Percentiles rank a stretch among this genome's conserved stretches.
These are phyloP conservation scores for Amphilophus citrinellus DNA, from an alignment of 2,113 vertebrate genomes.

Conservation along the genomic window DNA sequence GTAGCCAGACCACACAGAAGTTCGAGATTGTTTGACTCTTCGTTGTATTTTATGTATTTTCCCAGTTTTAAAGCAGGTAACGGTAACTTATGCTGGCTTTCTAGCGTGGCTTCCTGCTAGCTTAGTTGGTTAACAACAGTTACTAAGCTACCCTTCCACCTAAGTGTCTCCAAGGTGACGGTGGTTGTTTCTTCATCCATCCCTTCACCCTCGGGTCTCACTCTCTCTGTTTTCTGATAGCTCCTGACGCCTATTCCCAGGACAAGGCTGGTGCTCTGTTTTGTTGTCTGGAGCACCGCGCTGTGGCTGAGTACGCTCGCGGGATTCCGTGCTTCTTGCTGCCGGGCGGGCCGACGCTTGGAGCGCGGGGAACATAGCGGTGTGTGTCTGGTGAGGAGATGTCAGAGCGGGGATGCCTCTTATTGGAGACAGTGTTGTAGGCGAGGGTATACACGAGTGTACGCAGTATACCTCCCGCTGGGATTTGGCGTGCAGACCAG, in stretches of 20 bases:
- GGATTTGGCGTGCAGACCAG: conserved; percentile 23
- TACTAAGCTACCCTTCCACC: conserved; percentile 53
- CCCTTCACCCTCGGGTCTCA: background rate
- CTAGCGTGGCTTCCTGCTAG: conserved; percentile 22
- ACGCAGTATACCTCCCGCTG: conserved; percentile 25
- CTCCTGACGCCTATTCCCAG: background rate
- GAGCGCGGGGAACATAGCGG: conserved; percentile 28
- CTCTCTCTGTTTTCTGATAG: background rate
- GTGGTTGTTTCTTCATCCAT: conserved; percentile 38
- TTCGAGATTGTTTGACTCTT: background rate
- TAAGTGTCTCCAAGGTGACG: conserved; percentile 75
- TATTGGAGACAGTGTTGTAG: conserved; percentile 56
- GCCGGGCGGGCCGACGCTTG: conserved; percentile 44
- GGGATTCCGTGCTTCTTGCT: conserved; percentile 20
- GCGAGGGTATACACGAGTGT: conserved; percentile 48
- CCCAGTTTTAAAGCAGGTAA: background rate
- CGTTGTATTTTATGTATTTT: background rate
- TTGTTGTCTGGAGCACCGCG: background rate
- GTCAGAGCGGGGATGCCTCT: conserved; percentile 74
- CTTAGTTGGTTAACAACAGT: conserved; percentile 49
- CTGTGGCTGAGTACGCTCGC: conserved; percentile 28
- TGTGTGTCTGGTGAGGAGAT: conserved; percentile 60
- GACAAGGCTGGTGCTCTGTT: background rate
- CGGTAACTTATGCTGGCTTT: background rate
- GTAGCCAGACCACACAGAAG: background rate